Evolutionary conservation across 2,113 vertebrate species (phyloP), one percentile per base, ranked within the genome.

Genomic region (Emydocephalus ijimae): DNA sequence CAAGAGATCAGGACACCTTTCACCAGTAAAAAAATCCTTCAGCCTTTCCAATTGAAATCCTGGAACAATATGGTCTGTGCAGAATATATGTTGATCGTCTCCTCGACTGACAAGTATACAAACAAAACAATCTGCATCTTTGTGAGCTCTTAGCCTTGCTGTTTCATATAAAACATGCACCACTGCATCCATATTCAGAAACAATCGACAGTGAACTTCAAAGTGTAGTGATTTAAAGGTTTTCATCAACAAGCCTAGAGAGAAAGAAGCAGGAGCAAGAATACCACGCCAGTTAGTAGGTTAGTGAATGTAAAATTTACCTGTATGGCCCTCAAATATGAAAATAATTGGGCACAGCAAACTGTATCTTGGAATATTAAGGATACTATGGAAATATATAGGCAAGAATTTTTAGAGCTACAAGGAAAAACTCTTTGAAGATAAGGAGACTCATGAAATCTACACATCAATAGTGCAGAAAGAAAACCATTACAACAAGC

Each of bases 31-130:
- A 43, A 98, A 96, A 12, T 91, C 95, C 89, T 97, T 98, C 94
- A 99, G 69, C 0, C 1, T 52, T 39, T 98, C 97, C 93, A 98
- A 93, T 50, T 95, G 85, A 45, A 99, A 94, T 15, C 97, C 98
- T 0, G 74, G 39, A 11, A 48, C 81, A 1, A 90, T 23, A 0
- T 61, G 45, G 88, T 99, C 98, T 3, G 98, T 98, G 1, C 98
- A 98, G 94, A 98, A 97, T 85, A 99, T 90, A 4, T 94, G 94
- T 10, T 96, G 95, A 2, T 93, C 85, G 21, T 64, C 94, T 3
- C 98, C 98, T 3, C 98, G 98, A 96, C 99, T 99, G 93, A 99
- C 97, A 90, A 99, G 92, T 93, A 99, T 87, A 52, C 99, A 99
- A 92, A 97, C 81, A 0, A 99, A 99, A 88, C 97, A 97, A 85